Evolutionary conservation across 2,797 vertebrate genomes (phyloP).

Genomic region (Orestias chungarensis): DNA sequence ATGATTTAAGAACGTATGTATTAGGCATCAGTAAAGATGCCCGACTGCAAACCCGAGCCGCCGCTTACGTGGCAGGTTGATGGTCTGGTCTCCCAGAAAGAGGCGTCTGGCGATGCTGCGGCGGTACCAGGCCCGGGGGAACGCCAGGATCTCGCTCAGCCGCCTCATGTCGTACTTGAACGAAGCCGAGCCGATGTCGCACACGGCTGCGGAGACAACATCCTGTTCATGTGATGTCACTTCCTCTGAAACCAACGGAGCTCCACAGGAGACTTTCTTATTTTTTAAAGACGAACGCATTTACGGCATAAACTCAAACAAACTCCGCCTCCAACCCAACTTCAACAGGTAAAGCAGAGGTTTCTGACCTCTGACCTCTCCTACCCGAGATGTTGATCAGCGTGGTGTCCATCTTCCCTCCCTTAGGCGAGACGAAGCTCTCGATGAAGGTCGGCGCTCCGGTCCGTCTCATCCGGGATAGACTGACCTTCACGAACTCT

Average conservation of each 20-base stretch:
- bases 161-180: slow-evolving; percentile 99
- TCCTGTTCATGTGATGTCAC: neutral
- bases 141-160: slow-evolving; percentile 97
- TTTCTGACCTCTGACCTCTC: too few relatives aligned
- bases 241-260: neutral
- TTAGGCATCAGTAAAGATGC: too few relatives aligned
- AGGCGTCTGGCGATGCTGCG: slow-evolving; percentile 96
- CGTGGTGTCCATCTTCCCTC: slow-evolving; percentile 95
- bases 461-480: slow-evolving; percentile 93
- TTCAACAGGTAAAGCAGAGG: too few relatives aligned
- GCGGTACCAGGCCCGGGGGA: slow-evolving; percentile 97
- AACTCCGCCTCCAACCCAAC: too few relatives aligned
- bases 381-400: slow-evolving; percentile 98
- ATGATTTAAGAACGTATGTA: too few relatives aligned
- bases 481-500: slow-evolving; percentile 98
- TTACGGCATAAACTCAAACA: too few relatives aligned
- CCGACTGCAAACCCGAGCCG: too few relatives aligned
- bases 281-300: too few relatives aligned
- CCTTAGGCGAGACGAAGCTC: slow-evolving; percentile 86
- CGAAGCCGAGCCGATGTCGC: slow-evolving; percentile 98
- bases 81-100: slow-evolving; percentile 97
- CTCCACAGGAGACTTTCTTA: too few relatives aligned
- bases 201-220: slow-evolving; percentile 85
- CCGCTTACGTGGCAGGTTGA: slow-evolving; percentile 92
- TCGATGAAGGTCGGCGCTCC: slow-evolving; percentile 93